Conservation (phyloP, 2,113 vertebrate genomes). For the Ctenodactylus gundi region DNA sequence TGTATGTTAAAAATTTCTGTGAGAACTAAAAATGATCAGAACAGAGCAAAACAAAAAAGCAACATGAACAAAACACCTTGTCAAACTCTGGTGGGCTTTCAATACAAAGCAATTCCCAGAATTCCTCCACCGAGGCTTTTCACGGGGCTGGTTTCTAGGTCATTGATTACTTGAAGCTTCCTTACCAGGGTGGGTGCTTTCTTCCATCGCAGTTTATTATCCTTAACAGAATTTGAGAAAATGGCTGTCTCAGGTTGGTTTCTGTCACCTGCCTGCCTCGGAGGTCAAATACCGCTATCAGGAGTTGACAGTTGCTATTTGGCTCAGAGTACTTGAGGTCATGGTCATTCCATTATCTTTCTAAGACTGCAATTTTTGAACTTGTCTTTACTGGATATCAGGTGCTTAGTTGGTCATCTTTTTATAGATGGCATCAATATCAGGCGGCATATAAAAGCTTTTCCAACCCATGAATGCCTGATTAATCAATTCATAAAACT, state of each 20-base stretch:
- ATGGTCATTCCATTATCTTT: constrained; percentile 70
- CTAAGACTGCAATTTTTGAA: constrained; percentile 70
- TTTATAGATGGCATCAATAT: constrained; percentile 72
- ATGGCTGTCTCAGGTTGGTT: constrained; percentile 57
- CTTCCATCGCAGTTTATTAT: constrained; percentile 26
- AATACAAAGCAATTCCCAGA: neutral
- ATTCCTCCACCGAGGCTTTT: neutral
- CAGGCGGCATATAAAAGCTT: constrained; percentile 66
- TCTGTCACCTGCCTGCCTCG: constrained; percentile 64
- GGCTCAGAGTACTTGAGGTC: constrained; percentile 65
- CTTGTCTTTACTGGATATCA: constrained; percentile 50
- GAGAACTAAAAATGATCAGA: neutral
- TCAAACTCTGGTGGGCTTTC: neutral
- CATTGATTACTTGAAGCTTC: constrained; percentile 1
- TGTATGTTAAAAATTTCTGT: neutral
- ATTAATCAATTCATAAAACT: constrained; percentile 70
- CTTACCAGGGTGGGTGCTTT: neutral
- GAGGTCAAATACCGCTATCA: constrained; percentile 69
- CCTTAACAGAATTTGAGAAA: constrained; percentile 68
- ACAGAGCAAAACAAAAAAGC: neutral
- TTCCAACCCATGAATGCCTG: constrained; percentile 58
- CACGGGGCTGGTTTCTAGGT: neutral
- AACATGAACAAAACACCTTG: neutral
- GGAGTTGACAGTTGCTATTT: constrained; percentile 74
- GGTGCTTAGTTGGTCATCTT: constrained; percentile 55